phyloP scores from a whole-genome alignment of 2,888 invertebrate species.

The Cremastinae sp. region DNA sequence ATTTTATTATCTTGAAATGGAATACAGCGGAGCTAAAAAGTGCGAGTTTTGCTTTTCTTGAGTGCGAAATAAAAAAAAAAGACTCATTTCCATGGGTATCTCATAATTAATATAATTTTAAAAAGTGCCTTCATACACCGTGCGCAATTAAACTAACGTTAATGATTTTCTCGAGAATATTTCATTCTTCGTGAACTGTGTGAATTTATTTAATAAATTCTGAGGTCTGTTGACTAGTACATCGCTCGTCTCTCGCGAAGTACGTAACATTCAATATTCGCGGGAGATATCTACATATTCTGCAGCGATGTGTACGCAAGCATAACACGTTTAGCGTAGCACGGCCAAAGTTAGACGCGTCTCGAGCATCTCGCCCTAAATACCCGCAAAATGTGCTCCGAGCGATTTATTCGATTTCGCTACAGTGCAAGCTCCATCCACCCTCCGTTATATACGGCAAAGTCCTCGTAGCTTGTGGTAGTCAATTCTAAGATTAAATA shows the following conservation, averaged over 20 bases:
- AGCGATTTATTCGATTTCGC: constrained; percentile 50
- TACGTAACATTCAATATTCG: neutral
- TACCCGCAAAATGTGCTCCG: constrained; percentile 14
- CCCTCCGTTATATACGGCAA: neutral
- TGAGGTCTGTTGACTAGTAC: neutral
- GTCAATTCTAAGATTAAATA: neutral
- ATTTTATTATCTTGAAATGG: constrained; percentile 11
- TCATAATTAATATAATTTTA: too few species aligned
- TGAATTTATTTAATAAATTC: too few species aligned
- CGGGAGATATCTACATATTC: constrained; percentile 1
- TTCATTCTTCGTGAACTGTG: too few species aligned
- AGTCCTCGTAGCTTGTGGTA: neutral
- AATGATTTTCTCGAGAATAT: too few species aligned
- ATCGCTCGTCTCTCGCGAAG: too few species aligned
- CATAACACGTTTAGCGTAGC: constrained; percentile 7
- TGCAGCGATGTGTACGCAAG: neutral
- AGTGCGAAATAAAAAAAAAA: too few species aligned
- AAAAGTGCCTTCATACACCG: too few species aligned
- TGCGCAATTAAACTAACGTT: too few species aligned
- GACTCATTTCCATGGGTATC: too few species aligned
- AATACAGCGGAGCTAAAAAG: neutral
- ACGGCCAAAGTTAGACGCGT: constrained; percentile 1
- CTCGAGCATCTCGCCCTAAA: constrained; percentile 31
- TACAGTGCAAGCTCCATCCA: constrained; percentile 1
- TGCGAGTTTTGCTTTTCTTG: neutral